Base-by-base conservation (phyloP, 2,113 vertebrate genomes). In the Hemiscyllium ocellatum region DNA sequence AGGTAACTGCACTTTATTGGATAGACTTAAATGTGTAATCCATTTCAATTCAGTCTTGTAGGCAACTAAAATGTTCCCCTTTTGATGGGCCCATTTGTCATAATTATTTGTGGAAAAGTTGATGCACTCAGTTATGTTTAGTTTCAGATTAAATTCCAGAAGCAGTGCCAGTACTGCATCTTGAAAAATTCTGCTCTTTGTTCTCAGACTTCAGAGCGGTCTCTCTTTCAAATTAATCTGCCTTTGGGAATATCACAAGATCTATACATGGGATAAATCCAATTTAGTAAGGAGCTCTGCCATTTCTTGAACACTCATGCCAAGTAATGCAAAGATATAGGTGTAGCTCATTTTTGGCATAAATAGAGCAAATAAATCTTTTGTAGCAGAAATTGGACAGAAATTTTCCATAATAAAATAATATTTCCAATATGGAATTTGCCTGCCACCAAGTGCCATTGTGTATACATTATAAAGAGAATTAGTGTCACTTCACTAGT, bases 91-190 rank as follows among this genome's bases (percentile, higher is more conserved):
- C 26, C 89, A 37, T 91, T 91, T 91, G 61, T 66, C 89, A 66
- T 20, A 65, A 61, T 65, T 66, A 66, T 5, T 91, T 20, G 3
- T 37, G 89, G 89, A 91, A 91, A 91, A 37, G 15, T 19, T 91
- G 61, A 37, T 66, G 89, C 19, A 15, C 61, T 12, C 47, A 90
- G 26, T 90, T 61, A 29, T 90, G 87, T 56, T 29, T 91, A 90
- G 87, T 61, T 90, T 90, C 26, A 90, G 87, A 90, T 90, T 90
- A 91, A 66, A 47, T 66, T 91, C 17, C 61, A 91, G 89, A 91
- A 91, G 33, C 89, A 37, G 6, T 65, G 89, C 89, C 56, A 80
- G 33, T 3, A 37, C 4, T 83, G 37, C 37, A 91, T 65, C 56
- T 1, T 8, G 26, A 87, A 12, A 17, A 91, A 91, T 66, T n/a